phyloP scores from a whole-genome alignment of 2,888 invertebrate species.

The Phortica magna region DNA sequence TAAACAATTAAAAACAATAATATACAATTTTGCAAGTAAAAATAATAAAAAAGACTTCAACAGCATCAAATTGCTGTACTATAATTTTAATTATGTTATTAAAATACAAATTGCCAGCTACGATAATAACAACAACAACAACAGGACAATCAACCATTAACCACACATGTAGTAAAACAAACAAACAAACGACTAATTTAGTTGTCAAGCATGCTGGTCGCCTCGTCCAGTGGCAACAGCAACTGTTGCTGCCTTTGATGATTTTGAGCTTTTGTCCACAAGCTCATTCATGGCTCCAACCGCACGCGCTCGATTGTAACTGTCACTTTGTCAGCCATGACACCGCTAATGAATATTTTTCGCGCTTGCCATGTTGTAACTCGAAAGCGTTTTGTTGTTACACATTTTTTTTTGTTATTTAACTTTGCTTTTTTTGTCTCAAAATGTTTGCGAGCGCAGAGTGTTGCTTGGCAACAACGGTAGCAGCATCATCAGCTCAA shows the following conservation, averaged over 20 bases:
- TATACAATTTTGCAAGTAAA: conserved; percentile 18
- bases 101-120: conserved; percentile 36
- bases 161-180: neutral
- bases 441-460: too few relatives aligned
- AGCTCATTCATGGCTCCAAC: neutral
- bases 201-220: conserved; percentile 38
- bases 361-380: conserved; percentile 21
- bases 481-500: neutral
- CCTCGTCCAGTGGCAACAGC: conserved; percentile 2
- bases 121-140: conserved; percentile 1
- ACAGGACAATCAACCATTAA: neutral
- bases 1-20: conserved; percentile 38
- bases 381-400: neutral
- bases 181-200: conserved; percentile 32
- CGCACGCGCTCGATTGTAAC: neutral
- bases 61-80: conserved; percentile 31
- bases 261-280: neutral
- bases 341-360: conserved; percentile 33
- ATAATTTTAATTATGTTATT: conserved; percentile 44
- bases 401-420: neutral
- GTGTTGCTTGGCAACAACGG: neutral
- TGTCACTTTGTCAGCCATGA: conserved; percentile 13
- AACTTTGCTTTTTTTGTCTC: neutral
- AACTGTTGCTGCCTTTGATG: neutral
- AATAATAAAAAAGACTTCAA: neutral